Conservation (phyloP, 2,797 vertebrate species). For the Meriones psammophilus region DNA sequence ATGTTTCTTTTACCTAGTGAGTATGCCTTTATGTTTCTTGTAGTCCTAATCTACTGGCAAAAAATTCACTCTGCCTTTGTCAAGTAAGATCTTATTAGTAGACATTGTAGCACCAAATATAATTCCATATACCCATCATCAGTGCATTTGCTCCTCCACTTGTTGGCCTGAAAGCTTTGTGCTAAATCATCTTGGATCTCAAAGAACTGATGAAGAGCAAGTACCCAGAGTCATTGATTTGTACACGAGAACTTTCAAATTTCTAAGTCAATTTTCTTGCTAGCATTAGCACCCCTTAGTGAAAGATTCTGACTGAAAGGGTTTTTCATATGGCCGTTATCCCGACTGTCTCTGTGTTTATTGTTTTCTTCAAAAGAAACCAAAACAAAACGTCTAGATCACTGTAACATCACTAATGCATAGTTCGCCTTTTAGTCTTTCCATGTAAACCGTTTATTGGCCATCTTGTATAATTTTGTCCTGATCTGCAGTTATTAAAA, state of each 20-base stretch:
- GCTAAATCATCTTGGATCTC: too few species aligned
- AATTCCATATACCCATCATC: constrained; percentile 19
- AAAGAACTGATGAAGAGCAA: too few species aligned
- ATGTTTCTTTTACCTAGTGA: background rate
- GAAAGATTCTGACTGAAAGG: background rate
- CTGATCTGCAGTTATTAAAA: constrained; percentile 42
- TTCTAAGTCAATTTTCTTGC: constrained; percentile 55
- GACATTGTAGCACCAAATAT: background rate
- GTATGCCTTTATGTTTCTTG: background rate
- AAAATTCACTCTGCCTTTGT: background rate
- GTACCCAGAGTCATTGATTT: too few species aligned
- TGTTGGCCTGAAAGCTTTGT: too few species aligned
- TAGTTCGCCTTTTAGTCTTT: constrained; percentile 24
- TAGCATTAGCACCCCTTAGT: constrained; percentile 44
- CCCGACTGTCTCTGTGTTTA: constrained; percentile 23
- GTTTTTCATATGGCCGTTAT: constrained; percentile 15
- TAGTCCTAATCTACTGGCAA: background rate
- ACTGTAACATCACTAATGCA: background rate
- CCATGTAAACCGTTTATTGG: background rate
- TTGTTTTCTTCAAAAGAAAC: constrained; percentile 47
- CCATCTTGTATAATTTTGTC: background rate
- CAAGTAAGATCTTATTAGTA: background rate
- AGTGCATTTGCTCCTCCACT: background rate
- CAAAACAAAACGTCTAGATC: background rate
- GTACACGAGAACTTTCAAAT: background rate